A percentile compares a stretch with the other conserved stretches of the same genome.
phyloP scores from a whole-genome alignment of 2,113 vertebrate genomes.

The Oryzias celebensis region DNA sequence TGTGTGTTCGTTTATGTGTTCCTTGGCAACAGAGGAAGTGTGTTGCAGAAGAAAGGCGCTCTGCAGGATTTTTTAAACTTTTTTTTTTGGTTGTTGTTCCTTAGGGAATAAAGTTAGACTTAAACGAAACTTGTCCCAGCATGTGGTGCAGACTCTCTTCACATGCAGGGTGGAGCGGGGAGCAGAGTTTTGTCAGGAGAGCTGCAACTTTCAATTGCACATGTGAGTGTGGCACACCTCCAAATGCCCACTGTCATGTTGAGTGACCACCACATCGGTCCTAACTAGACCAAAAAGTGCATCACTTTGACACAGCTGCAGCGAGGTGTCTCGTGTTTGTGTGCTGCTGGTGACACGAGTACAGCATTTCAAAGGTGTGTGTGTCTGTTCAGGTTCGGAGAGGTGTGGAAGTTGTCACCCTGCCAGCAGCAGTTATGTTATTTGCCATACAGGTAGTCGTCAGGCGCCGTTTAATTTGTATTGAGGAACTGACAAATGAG shows the following conservation, averaged over 20 bases:
- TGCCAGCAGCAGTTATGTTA: constrained; percentile 70
- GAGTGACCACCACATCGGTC: not conserved
- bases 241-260: constrained; percentile 34
- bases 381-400: constrained; percentile 32
- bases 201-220: constrained; percentile 22
- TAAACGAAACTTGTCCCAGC: constrained; percentile 68
- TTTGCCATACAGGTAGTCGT: constrained; percentile 72
- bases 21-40: constrained; percentile 51
- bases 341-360: not conserved
- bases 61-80: constrained; percentile 38
- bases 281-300: not conserved
- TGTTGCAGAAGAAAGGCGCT: constrained; percentile 29
- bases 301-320: constrained; percentile 10
- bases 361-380: constrained; percentile 26
- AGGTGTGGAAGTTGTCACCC: constrained; percentile 59
- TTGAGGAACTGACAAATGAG: constrained; percentile 76
- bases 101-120: constrained; percentile 48
- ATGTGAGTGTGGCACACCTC: constrained; percentile 35
- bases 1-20: not conserved
- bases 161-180: constrained; percentile 37
- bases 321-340: constrained; percentile 21
- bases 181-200: constrained; percentile 20
- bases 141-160: constrained; percentile 59
- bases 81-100: constrained; percentile 60
- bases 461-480: constrained; percentile 73